These are phyloP conservation scores for Sander vitreus DNA, from an alignment of 2,113 vertebrate species.

Conservation along the genomic window DNA sequence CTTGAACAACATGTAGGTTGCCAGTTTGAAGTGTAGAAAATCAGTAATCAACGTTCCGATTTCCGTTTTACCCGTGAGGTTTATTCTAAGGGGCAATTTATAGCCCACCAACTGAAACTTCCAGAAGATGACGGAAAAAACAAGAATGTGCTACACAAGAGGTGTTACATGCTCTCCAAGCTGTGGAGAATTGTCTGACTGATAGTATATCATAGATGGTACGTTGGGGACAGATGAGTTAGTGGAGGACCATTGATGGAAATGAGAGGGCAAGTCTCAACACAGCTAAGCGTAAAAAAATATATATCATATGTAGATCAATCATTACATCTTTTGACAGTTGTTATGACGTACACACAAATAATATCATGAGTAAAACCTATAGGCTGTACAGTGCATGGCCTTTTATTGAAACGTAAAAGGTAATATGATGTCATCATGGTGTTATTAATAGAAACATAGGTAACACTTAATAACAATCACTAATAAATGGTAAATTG, in stretches of 20 bases:
- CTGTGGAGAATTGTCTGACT: background rate
- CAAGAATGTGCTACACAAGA: background rate
- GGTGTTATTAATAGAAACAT: background rate
- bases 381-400: background rate
- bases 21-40: slow-evolving; percentile 54
- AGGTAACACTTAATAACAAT: too few relatives aligned
- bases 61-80: background rate
- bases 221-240: too few relatives aligned
- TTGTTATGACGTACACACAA: background rate
- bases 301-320: background rate
- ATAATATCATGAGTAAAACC: background rate
- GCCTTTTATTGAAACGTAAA: background rate
- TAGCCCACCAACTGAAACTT: slow-evolving; percentile 15
- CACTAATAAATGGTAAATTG: too few relatives aligned
- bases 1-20: slow-evolving; percentile 63
- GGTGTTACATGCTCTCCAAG: background rate
- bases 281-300: background rate
- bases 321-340: background rate
- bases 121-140: slow-evolving; percentile 27
- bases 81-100: background rate
- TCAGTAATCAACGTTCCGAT: background rate
- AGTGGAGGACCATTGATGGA: background rate
- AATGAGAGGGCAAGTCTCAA: background rate
- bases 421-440: background rate
- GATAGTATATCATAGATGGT: too few relatives aligned